A percentile compares a stretch with the other conserved stretches of the same genome.
These are phyloP conservation scores for Balaenoptera acutorostrata DNA, from an alignment of 2,113 vertebrate genomes.

Conservation along the genomic window DNA sequence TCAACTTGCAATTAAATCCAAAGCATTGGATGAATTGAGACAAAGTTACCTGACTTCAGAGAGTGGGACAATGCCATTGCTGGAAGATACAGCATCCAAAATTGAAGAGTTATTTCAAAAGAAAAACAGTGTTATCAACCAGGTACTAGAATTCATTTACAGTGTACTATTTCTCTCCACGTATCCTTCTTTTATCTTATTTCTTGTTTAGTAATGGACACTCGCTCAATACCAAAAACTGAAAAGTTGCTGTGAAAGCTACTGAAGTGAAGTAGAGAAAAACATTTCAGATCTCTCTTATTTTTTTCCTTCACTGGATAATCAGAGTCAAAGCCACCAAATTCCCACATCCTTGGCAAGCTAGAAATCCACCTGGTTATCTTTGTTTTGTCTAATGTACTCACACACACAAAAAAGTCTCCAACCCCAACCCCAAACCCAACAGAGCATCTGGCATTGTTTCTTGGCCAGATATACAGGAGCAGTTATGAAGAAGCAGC, in stretches of 20 bases:
- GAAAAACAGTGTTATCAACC: constrained; percentile 69
- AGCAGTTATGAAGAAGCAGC: background rate
- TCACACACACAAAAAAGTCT: background rate
- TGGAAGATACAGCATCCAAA: constrained; percentile 36
- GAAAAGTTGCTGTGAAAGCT: background rate
- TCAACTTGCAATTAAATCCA: constrained; percentile 79
- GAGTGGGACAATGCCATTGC: background rate
- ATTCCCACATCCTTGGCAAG: background rate
- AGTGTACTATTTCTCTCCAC: background rate
- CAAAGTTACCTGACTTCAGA: constrained; percentile 49
- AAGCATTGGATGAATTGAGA: constrained; percentile 82
- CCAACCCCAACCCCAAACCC: background rate
- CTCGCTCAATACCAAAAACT: background rate
- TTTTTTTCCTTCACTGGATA: background rate
- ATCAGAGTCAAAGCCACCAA: background rate
- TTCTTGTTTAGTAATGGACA: background rate
- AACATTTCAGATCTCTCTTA: background rate
- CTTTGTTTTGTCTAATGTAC: constrained; percentile 26
- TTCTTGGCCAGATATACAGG: background rate
- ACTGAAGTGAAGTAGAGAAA: background rate
- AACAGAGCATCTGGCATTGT: background rate
- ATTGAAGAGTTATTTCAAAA: constrained; percentile 71
- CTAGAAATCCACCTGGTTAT: background rate
- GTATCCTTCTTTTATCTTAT: background rate
- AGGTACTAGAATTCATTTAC: constrained; percentile 78